Conservation (phyloP, 2,797 vertebrate species). For the Mallotus villosus region DNA sequence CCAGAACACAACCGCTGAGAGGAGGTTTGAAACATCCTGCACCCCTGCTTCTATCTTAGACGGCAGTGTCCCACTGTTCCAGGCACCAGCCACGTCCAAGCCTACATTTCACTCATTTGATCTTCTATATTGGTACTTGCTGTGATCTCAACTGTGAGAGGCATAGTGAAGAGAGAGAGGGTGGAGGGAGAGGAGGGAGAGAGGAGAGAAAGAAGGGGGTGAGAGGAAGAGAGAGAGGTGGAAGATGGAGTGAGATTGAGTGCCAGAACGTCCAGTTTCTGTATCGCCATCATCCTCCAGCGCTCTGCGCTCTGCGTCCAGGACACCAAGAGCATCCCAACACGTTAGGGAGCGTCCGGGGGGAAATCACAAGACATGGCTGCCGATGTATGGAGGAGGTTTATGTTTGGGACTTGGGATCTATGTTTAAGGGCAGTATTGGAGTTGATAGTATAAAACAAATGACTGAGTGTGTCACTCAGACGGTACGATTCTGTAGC, state of each 20-base stretch:
- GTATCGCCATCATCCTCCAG: too few species aligned
- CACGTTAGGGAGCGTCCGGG: too few species aligned
- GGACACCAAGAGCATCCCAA: too few species aligned
- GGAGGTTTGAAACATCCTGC: too few species aligned
- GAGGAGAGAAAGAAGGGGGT: conserved; percentile 33
- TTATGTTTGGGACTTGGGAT: background rate
- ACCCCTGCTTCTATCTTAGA: conserved; percentile 14
- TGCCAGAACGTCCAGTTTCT: too few species aligned
- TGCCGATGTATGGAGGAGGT: background rate
- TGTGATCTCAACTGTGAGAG: conserved; percentile 38
- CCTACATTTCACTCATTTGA: conserved; percentile 40
- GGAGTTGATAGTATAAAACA: background rate
- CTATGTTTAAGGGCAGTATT: background rate
- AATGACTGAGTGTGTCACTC: background rate
- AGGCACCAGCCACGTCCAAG: conserved; percentile 5
- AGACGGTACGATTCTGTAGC: background rate
- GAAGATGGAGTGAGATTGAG: conserved; percentile 42
- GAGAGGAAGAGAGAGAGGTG: conserved; percentile 62
- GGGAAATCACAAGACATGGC: conserved; percentile 19
- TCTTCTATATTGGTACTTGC: conserved; percentile 54
- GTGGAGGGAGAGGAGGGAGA: conserved; percentile 36
- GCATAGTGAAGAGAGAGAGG: conserved; percentile 7
- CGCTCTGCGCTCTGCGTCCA: too few species aligned
- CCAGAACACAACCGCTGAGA: too few species aligned
- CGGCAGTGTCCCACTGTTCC: conserved; percentile 19